phyloP scores from a whole-genome alignment of 2,797 vertebrate species.

The Gallinago stenura region DNA sequence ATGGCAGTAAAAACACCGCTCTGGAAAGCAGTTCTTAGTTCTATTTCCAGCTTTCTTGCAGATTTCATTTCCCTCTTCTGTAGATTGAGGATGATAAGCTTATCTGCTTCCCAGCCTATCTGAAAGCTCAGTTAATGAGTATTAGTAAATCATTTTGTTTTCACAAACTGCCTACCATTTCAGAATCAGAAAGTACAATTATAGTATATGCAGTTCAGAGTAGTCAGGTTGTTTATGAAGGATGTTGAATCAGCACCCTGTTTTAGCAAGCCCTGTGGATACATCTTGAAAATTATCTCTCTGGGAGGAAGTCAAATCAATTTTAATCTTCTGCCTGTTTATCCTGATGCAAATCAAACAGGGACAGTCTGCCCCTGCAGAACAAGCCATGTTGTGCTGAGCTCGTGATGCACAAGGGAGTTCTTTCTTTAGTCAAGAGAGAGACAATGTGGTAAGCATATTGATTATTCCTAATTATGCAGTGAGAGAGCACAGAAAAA shows the following conservation, averaged over 20 bases:
- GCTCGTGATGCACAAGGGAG: neutral
- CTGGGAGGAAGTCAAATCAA: conserved; percentile 22
- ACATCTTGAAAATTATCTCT: conserved; percentile 15
- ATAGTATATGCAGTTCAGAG: neutral
- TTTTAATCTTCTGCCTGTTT: conserved; percentile 50
- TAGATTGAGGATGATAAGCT: neutral
- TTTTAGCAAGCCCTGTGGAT: conserved; percentile 24
- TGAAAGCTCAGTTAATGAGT: conserved; percentile 18
- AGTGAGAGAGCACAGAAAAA: neutral
- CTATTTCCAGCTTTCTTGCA: neutral
- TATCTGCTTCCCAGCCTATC: neutral
- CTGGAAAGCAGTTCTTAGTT: neutral
- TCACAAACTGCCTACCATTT: neutral
- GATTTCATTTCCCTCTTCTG: neutral
- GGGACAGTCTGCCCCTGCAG: neutral
- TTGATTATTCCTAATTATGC: conserved; percentile 10
- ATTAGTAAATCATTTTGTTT: conserved; percentile 24
- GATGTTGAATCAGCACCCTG: neutral
- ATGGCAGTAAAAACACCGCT: neutral
- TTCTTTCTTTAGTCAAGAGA: conserved; percentile 27
- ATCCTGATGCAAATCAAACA: conserved; percentile 28
- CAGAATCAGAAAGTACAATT: conserved; percentile 26
- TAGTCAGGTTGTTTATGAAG: neutral
- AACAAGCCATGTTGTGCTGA: neutral
- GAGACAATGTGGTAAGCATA: conserved; percentile 4